Base-by-base conservation (phyloP, 92 coral and sea anemone species). In the Parazoanthus darwini region DNA sequence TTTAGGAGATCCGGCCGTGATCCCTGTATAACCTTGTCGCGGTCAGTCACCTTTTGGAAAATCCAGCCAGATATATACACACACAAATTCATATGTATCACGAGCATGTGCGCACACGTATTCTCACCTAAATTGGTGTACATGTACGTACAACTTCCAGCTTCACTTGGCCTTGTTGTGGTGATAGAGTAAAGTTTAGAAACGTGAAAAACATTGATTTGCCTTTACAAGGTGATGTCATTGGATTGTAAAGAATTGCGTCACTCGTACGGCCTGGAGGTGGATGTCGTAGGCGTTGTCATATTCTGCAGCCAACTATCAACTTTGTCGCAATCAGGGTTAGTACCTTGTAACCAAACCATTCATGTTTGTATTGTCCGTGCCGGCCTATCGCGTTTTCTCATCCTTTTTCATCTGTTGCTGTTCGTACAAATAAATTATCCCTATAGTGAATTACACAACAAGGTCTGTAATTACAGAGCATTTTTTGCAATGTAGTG, bases 211-310 rank as follows among this genome's bases (percentile, higher is more conserved):
- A 42, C 37, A 63, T 33, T 75, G 7, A 75, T 75, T 20, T 75
- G 79, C 46, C 39, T 8, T 26, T 44, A 9, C 10, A 79, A 79
- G 82, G 82, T 79, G 39, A 79, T n/a, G 66, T 50, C 82, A 14
- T 33, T 79, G 15, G 39, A 79, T 4, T 79, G 82, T 26, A 6
- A 33, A 10, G 82, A 79, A 33, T 9, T 79, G 37, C 58, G 67
- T 10, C 66, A 50, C 65, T 48, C 82, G 65, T 79, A n/a, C 13
- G 82, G 82, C 67, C 63, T 46, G 82, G 99, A 94, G 87, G 97
- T 97, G 22, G 99, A 97, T 83, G 73, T 97, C 20, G 98, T 95
- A 44, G 99, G 97, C 20, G 82, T 96, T 38, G 96, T 95, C 46
- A 87, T 94, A 42, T 91, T 90, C 72, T 92, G 92, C 74, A 86